phyloP scores from a whole-genome alignment of 2,113 vertebrate genomes.

The Spheniscus mendiculus region DNA sequence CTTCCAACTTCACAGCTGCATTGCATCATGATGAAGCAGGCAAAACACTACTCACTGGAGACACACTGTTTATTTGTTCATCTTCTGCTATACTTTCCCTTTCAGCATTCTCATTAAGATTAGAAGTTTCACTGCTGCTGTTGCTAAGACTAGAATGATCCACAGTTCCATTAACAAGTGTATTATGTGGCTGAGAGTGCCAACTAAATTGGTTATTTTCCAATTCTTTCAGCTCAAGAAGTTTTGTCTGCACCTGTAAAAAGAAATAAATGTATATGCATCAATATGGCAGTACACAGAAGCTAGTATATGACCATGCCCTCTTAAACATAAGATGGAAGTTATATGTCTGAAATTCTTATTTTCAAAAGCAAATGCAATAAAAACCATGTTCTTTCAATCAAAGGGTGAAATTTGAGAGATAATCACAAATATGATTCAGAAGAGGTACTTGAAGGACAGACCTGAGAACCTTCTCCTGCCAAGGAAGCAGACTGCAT shows the following conservation, averaged over 20 bases:
- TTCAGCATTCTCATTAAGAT: conserved; percentile 78
- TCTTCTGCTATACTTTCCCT: conserved; percentile 68
- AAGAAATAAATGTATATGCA: conserved; percentile 4
- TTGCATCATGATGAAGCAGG: neutral
- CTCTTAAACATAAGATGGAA: neutral
- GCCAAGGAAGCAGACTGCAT: neutral
- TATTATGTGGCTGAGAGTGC: conserved; percentile 80
- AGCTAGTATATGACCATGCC: neutral
- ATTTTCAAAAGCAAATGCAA: neutral
- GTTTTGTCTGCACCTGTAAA: conserved; percentile 86
- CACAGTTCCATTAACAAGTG: conserved; percentile 81
- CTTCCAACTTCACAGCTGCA: conserved; percentile 21
- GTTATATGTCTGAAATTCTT: neutral
- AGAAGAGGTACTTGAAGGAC: neutral
- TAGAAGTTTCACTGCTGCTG: conserved; percentile 81
- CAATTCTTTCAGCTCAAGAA: conserved; percentile 85
- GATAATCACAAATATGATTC: neutral
- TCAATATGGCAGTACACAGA: neutral
- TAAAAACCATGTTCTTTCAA: neutral
- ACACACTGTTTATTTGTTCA: conserved; percentile 67
- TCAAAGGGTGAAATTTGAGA: neutral
- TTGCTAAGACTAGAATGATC: conserved; percentile 84
- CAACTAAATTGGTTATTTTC: conserved; percentile 86
- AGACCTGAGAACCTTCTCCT: neutral
- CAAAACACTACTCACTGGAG: conserved; percentile 74